These are phyloP conservation scores for Argyresthia albistria DNA, from an alignment of 2,888 invertebrate genomes.

Conservation along the genomic window DNA sequence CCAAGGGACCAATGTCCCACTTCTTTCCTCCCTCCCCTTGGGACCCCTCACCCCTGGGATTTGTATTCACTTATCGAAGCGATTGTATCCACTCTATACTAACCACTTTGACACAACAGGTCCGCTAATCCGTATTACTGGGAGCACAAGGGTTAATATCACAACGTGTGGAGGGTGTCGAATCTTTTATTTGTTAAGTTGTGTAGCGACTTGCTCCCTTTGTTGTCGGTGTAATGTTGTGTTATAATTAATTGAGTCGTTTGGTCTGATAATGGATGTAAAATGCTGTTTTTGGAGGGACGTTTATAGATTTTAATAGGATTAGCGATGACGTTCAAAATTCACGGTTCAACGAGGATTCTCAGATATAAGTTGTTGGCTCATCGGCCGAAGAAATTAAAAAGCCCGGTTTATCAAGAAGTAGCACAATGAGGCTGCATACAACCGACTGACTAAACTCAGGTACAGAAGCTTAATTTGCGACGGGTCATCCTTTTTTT, in stretches of 20 bases:
- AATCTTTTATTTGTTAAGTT: neutral
- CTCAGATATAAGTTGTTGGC: too few species aligned
- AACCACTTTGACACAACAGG: neutral
- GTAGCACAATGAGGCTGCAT: too few species aligned
- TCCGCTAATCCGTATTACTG: neutral
- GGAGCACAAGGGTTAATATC: neutral
- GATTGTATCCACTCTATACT: neutral
- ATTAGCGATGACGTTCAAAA: too few species aligned
- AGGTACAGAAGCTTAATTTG: too few species aligned
- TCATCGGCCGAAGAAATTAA: too few species aligned
- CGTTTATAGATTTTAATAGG: too few species aligned
- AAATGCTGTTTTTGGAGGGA: too few species aligned
- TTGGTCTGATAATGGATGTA: neutral
- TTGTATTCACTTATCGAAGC: slow-evolving; percentile 8
- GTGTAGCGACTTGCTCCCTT: neutral
- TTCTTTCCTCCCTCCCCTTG: neutral
- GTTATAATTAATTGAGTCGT: slow-evolving; percentile 2
- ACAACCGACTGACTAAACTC: too few species aligned
- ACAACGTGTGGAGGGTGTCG: neutral
- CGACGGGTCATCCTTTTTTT: too few species aligned
- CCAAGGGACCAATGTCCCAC: neutral
- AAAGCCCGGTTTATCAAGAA: too few species aligned
- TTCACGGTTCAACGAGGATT: too few species aligned
- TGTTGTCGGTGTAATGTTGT: neutral
- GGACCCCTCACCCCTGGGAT: slow-evolving; percentile 5